Percentiles rank a stretch among this genome's conserved stretches.
Evolutionary conservation across 2,888 invertebrate genomes (phyloP).

Genomic region (Leucania comma): DNA sequence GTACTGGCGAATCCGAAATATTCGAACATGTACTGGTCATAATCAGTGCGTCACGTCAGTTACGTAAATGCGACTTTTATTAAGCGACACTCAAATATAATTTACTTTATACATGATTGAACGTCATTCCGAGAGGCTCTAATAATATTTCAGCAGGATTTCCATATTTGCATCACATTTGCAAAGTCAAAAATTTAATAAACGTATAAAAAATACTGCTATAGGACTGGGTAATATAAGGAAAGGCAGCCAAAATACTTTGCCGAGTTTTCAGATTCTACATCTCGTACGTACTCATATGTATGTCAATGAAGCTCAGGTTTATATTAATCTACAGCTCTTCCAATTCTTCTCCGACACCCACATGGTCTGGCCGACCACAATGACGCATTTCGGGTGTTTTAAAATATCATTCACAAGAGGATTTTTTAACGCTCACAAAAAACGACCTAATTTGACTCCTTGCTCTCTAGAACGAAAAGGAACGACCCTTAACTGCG

Average conservation of each 20-base stretch:
- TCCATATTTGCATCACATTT: slow-evolving; percentile 21
- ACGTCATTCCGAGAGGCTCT: slow-evolving; percentile 10
- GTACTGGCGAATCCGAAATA: slow-evolving; percentile 28
- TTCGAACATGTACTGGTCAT: slow-evolving; percentile 29
- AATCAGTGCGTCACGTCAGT: slow-evolving; percentile 39
- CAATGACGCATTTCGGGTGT: neutral
- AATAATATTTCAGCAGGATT: slow-evolving; percentile 9
- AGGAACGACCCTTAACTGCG: neutral
- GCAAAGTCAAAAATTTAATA: slow-evolving; percentile 10
- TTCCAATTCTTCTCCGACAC: neutral
- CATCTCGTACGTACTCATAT: neutral
- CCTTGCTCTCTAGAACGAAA: neutral
- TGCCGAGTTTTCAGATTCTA: neutral
- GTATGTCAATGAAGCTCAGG: neutral
- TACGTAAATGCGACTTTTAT: slow-evolving; percentile 45
- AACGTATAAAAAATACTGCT: neutral
- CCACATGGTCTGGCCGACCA: neutral
- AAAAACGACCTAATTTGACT: neutral
- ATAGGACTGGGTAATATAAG: too few relatives aligned
- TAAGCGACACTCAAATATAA: slow-evolving; percentile 40
- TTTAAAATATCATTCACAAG: slow-evolving; percentile 1
- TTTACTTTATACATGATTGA: slow-evolving; percentile 28
- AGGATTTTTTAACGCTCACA: neutral
- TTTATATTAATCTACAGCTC: neutral
- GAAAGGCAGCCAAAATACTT: neutral